Evolutionary conservation across 2,888 invertebrate species (phyloP), one percentile per base, ranked within the genome.

Genomic region (Didymodactylos carnosus): DNA sequence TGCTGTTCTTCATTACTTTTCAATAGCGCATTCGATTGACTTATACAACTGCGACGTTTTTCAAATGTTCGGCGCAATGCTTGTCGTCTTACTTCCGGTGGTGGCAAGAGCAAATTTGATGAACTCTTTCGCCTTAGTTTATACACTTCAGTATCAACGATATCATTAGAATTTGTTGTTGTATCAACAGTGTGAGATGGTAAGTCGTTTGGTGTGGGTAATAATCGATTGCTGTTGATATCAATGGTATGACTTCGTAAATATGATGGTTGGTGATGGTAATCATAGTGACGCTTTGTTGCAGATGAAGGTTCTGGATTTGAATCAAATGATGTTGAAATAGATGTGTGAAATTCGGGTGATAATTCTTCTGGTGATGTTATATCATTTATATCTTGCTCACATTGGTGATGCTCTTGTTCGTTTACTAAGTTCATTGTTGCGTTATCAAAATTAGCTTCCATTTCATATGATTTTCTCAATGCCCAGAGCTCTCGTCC

Each of bases 281-380:
- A 19, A 51, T 51, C 14, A 62, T 62, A 35, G 10, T 35, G 29
- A 19, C 35, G 62, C 35, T 35, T 62, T 11, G 62, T 35, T n/a
- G 35, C 62, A 35, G 62, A 29, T 62, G n/a, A n/a, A n/a, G n/a
- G n/a, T n/a, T n/a, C n/a, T n/a, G n/a, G n/a, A n/a, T n/a, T n/a
- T n/a, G 62, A 62, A 62, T 62, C 62, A 19, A 62, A 35, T 10
- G 62, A 62, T 35, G 62, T 62, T n/a, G n/a, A n/a, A n/a, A n/a
- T n/a, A 10, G 62, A 62, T 35, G 62, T 62, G 19, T 35, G 35
- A 19, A 62, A 51, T 73, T 81, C 82, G 6, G 81, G 81, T 19
- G 81, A 80, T 73, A 80, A 79, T 27, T 82, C 79, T 1, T 78
- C 81, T 0, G 81, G 80, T 10, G 82, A 82, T 23, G 81, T 81